Conservation (phyloP, 1,140 invertebrate species). For the Drosophila mauritiana region DNA sequence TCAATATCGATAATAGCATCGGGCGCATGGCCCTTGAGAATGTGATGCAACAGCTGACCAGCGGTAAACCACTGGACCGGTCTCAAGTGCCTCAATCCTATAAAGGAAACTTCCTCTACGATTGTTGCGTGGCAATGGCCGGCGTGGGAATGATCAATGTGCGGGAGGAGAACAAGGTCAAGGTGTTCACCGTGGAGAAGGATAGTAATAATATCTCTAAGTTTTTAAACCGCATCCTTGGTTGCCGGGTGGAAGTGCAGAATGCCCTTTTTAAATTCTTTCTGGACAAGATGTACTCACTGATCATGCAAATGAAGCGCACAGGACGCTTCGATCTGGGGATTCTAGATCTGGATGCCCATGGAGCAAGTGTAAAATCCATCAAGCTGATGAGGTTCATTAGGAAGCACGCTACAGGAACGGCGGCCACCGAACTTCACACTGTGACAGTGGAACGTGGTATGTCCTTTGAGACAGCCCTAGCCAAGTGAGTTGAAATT, state of each 20-base stretch:
- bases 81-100: constrained; percentile 85
- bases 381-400: constrained; percentile 91
- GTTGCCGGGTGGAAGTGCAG: constrained; percentile 98
- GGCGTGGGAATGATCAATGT: constrained; percentile 96
- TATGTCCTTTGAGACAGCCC: constrained; percentile 94
- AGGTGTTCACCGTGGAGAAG: constrained; percentile 93
- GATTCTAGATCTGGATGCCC: constrained; percentile 95
- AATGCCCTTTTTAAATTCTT: constrained; percentile 99
- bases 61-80: constrained; percentile 87
- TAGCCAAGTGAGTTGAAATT: constrained; percentile 86
- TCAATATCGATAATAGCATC: constrained; percentile 99
- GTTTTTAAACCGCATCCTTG: constrained; percentile 98
- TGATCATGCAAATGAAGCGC: constrained; percentile 92
- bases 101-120: constrained; percentile 96
- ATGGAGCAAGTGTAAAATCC: constrained; percentile 93
- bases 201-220: constrained; percentile 99
- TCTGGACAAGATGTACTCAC: constrained; percentile 94
- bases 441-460: constrained; percentile 95
- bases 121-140: constrained; percentile 93
- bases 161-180: constrained; percentile 89
- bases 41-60: constrained; percentile 94
- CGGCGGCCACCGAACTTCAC: constrained; percentile 95
- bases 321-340: constrained; percentile 93
- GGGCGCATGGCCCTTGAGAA: constrained; percentile 96
- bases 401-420: constrained; percentile 93